Conservation (phyloP, 2,888 invertebrate species). For the Alloscopus bannaensis region DNA sequence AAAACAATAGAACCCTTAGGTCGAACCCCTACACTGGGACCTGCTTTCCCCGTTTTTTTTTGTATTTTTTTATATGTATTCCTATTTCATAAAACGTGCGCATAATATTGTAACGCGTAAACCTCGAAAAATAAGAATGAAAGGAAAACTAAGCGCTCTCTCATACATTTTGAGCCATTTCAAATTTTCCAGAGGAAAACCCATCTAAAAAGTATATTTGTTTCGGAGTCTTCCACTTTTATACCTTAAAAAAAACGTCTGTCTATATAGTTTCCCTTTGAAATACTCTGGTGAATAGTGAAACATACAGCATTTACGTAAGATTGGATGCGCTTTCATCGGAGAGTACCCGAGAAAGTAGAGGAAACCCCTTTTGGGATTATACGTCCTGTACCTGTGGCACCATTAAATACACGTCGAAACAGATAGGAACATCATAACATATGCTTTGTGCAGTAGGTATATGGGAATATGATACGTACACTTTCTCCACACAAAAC, state of each 20-base stretch:
- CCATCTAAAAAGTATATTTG: background rate
- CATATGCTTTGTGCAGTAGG: background rate
- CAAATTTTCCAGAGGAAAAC: no score
- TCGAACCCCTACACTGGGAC: constrained; percentile 4
- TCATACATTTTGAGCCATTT: no score
- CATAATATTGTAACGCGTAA: no score
- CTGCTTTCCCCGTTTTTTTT: background rate
- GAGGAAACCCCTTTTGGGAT: constrained; percentile 17
- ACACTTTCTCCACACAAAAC: background rate
- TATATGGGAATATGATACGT: background rate
- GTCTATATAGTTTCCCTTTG: no score
- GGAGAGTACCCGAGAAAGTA: constrained; percentile 11
- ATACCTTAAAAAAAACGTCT: background rate
- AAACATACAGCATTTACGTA: no score
- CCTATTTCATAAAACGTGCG: no score
- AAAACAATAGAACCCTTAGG: constrained; percentile 44
- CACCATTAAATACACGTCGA: constrained; percentile 1
- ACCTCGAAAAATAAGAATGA: no score
- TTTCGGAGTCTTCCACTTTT: background rate
- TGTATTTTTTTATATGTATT: no score
- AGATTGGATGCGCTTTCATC: background rate
- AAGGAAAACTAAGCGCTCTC: no score
- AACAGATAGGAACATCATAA: background rate
- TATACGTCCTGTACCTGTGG: background rate
- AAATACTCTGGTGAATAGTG: no score